Base-by-base conservation (phyloP, 2,888 invertebrate genomes). In the Bhutanitis thaidina region DNA sequence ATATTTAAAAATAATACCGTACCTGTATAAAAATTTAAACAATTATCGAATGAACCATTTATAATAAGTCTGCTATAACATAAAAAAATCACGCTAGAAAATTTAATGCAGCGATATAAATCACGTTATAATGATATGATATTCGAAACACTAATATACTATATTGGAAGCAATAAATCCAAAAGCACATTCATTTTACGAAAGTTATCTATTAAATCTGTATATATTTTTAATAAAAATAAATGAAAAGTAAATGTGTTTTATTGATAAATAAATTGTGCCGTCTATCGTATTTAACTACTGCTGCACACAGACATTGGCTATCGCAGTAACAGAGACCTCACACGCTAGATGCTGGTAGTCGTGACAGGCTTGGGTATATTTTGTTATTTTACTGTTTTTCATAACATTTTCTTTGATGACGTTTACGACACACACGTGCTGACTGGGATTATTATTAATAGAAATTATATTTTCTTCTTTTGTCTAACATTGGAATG, bases 201-300 rank as follows among this genome's bases (percentile, higher is more conserved):
- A 43, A 46, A 52, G 37, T 46, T 52, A 36, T 30, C 36, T 10
- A 41, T 37, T 34, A 52, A 52, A 51, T 25, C 41, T 72, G 72
- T 79, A 74, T 78, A 77, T 82, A 79, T 83, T 82, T 84, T 82
- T 77, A 80, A 74, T 80, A 82, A 62, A 80, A 80, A 74, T 64
- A 56, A 47, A 49, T 64, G 63, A 63, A n/a, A n/a, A 56, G 20
- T 8, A 40, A 36, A 52, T 45, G 56, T 35, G 58, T 64, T 52
- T 68, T 40, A 62, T 69, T 20, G 20, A 20, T n/a, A n/a, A n/a
- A n/a, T n/a, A n/a, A n/a, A n/a, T n/a, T n/a, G n/a, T n/a, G n/a
- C n/a, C n/a, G n/a, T n/a, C n/a, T n/a, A n/a, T n/a, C n/a, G n/a
- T n/a, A n/a, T 20, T 20, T 20, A 5, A 20, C 20, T 20, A 20